A percentile compares a stretch with the other conserved stretches of the same genome.
phyloP scores from a whole-genome alignment of 2,113 vertebrate species.

The Vimba vimba region DNA sequence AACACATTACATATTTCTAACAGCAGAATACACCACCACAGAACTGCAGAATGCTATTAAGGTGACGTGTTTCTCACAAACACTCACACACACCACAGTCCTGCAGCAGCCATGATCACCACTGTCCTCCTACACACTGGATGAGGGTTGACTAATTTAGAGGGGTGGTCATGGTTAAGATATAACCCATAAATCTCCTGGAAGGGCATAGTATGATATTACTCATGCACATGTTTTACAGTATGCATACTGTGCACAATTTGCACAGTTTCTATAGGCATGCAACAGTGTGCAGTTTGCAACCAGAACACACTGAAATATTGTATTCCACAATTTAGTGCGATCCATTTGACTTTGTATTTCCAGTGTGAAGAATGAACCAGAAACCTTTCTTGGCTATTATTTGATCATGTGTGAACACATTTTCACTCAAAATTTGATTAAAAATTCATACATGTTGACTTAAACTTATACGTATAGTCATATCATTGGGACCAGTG shows the following conservation, averaged over 20 bases:
- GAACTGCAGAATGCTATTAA: constrained; percentile 36
- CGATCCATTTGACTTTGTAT: background rate
- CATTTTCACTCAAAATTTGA: background rate
- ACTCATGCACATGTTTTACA: background rate
- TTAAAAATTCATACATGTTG: background rate
- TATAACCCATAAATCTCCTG: constrained; percentile 51
- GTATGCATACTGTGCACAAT: background rate
- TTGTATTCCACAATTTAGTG: background rate
- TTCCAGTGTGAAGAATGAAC: background rate
- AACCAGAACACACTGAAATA: background rate
- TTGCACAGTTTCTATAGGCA: background rate
- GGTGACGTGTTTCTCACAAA: constrained; percentile 15
- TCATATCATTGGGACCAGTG: no score
- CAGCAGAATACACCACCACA: constrained; percentile 30
- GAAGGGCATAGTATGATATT: background rate
- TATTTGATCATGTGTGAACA: no score
- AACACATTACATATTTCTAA: constrained; percentile 52
- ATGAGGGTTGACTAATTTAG: constrained; percentile 43
- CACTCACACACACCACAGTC: constrained; percentile 32
- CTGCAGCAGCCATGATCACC: constrained; percentile 34
- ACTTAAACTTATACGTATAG: no score
- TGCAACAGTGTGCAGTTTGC: background rate
- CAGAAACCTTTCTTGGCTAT: background rate
- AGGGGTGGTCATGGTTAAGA: constrained; percentile 20
- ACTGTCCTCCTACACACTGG: constrained; percentile 41